phyloP scores from a whole-genome alignment of 1,140 invertebrate species.

The Drosophila ercepeae region DNA sequence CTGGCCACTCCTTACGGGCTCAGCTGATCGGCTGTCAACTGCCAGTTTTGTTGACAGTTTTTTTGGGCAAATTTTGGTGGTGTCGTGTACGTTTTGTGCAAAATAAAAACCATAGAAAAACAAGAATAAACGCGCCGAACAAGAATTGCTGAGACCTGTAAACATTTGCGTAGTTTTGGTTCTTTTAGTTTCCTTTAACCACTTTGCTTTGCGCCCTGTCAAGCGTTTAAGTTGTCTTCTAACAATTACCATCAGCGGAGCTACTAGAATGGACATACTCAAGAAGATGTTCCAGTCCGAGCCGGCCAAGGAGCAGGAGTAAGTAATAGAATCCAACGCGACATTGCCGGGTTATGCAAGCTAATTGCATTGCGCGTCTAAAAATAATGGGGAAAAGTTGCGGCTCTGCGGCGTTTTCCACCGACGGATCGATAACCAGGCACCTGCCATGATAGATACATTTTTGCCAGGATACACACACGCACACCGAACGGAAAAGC shows the following conservation, averaged over 20 bases:
- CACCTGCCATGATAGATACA: slow-evolving; percentile 76
- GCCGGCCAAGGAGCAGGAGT: slow-evolving; percentile 68
- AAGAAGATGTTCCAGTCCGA: slow-evolving; percentile 81
- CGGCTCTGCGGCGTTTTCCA: slow-evolving; percentile 38
- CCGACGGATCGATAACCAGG: slow-evolving; percentile 58
- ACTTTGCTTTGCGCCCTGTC: slow-evolving; percentile 41
- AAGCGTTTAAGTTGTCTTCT: slow-evolving; percentile 26
- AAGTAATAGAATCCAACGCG: slow-evolving; percentile 35
- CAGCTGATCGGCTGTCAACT: slow-evolving; percentile 11
- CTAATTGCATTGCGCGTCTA: not conserved
- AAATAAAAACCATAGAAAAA: slow-evolving; percentile 40
- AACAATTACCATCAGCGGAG: slow-evolving; percentile 14
- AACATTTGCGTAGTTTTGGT: slow-evolving; percentile 66
- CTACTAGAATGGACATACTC: slow-evolving; percentile 69
- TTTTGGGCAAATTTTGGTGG: slow-evolving; percentile 32
- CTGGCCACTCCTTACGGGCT: not conserved
- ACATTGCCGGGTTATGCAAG: slow-evolving; percentile 16
- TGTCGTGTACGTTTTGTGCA: slow-evolving; percentile 23
- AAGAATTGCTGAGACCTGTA: slow-evolving; percentile 23
- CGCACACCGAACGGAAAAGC: slow-evolving; percentile 24
- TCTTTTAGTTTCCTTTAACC: slow-evolving; percentile 73
- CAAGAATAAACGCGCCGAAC: slow-evolving; percentile 27
- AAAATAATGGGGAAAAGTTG: slow-evolving; percentile 8
- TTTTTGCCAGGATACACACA: slow-evolving; percentile 72
- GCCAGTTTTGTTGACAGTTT: slow-evolving; percentile 33